phyloP scores from a whole-genome alignment of 1,140 invertebrate species.

The Drosophila albomicans region DNA sequence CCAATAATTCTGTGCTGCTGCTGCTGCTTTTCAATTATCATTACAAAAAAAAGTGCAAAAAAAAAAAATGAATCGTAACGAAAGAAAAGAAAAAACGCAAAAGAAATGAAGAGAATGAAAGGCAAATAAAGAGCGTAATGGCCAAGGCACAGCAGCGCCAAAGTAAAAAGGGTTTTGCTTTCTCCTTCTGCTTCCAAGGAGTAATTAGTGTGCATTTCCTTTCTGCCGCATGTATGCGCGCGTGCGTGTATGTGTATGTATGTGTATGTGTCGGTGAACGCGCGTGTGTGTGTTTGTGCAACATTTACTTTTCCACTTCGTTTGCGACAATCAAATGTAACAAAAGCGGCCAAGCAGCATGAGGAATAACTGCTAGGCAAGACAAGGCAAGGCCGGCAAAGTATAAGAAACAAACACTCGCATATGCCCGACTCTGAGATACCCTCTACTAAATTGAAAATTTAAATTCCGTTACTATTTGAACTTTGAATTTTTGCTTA shows the following conservation, averaged over 20 bases:
- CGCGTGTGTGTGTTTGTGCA: slow-evolving; percentile 49
- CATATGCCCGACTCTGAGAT: too few relatives aligned
- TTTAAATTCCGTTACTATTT: too few relatives aligned
- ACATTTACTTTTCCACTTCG: slow-evolving; percentile 81
- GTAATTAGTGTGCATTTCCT: slow-evolving; percentile 81
- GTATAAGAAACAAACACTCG: background rate
- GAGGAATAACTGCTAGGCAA: slow-evolving; percentile 32
- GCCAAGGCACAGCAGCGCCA: slow-evolving; percentile 46
- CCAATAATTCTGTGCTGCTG: slow-evolving; percentile 47
- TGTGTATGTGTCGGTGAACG: slow-evolving; percentile 15
- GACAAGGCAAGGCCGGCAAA: background rate
- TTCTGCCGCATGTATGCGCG: slow-evolving; percentile 20
- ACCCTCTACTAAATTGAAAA: too few relatives aligned
- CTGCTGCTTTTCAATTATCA: slow-evolving; percentile 73
- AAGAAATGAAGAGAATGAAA: slow-evolving; percentile 42
- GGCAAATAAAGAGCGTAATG: slow-evolving; percentile 46
- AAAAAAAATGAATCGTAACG: background rate
- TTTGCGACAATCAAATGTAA: slow-evolving; percentile 80
- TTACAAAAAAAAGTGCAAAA: slow-evolving; percentile 16
- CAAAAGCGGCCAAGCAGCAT: slow-evolving; percentile 63
- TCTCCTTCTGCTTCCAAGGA: slow-evolving; percentile 54
- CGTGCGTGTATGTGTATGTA: slow-evolving; percentile 3
- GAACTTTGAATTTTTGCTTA: too few relatives aligned
- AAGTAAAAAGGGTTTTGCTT: slow-evolving; percentile 55
- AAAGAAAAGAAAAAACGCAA: slow-evolving; percentile 21